phyloP scores from a whole-genome alignment of 2,797 vertebrate species.

The Graptemys geographica region DNA sequence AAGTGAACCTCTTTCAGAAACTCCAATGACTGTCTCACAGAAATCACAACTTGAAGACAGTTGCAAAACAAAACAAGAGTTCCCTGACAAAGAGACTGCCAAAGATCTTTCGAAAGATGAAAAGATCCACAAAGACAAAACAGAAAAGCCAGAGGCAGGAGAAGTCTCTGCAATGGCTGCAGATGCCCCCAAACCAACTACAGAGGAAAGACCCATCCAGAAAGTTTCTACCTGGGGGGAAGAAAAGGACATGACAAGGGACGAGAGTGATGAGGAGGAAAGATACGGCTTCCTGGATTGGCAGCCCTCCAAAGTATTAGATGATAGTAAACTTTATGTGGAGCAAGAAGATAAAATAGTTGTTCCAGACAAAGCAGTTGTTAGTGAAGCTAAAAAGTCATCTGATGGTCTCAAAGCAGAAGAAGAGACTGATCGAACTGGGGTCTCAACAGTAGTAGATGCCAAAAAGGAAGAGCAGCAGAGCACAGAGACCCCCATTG shows the following conservation, averaged over 20 bases:
- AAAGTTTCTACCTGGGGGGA: slow-evolving; percentile 56
- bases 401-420: slow-evolving; percentile 48
- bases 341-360: slow-evolving; percentile 62
- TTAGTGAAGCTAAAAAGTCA: slow-evolving; percentile 31
- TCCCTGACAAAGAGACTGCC: slow-evolving; percentile 56
- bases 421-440: slow-evolving; percentile 45
- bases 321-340: slow-evolving; percentile 56
- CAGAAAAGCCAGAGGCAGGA: slow-evolving; percentile 36
- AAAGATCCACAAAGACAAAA: slow-evolving; percentile 50
- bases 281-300: slow-evolving; percentile 40
- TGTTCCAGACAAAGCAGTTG: slow-evolving; percentile 41
- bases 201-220: slow-evolving; percentile 44
- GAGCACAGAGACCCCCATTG: slow-evolving; percentile 13
- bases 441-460: slow-evolving; percentile 22
- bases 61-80: slow-evolving; percentile 60
- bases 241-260: slow-evolving; percentile 71
- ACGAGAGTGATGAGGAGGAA: slow-evolving; percentile 74
- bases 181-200: slow-evolving; percentile 45
- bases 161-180: slow-evolving; percentile 43
- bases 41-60: slow-evolving; percentile 62
- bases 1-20: slow-evolving; percentile 66
- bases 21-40: slow-evolving; percentile 44
- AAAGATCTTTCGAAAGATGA: slow-evolving; percentile 74
- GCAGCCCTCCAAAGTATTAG: slow-evolving; percentile 53
- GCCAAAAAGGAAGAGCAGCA: slow-evolving; percentile 58